phyloP scores from a whole-genome alignment of 37 sponge, comb jelly and placozoan species.

The Eunapius fragilis region DNA sequence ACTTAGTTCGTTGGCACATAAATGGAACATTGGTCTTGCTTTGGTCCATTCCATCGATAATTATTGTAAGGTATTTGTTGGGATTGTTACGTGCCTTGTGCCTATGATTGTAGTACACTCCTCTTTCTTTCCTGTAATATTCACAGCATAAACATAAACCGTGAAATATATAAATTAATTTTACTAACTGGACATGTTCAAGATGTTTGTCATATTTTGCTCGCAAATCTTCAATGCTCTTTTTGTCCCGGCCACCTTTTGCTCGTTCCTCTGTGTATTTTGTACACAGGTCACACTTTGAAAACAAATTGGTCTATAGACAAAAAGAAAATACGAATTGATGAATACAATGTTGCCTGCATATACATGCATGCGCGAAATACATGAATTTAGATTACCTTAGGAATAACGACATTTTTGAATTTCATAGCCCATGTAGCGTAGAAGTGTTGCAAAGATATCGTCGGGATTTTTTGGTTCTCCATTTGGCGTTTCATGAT shows the following conservation, averaged over 20 bases:
- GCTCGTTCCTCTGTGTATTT: constrained; percentile 29
- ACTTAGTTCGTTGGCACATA: constrained; percentile 17
- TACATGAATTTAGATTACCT: constrained; percentile 20
- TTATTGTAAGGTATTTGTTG: constrained; percentile 52
- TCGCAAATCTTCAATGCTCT: background rate
- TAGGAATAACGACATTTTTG: constrained; percentile 47
- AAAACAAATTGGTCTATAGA: constrained; percentile 41
- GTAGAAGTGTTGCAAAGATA: constrained; percentile 44
- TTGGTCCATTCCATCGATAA: constrained; percentile 77
- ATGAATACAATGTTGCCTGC: background rate
- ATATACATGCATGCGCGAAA: background rate
- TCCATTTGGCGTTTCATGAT: constrained; percentile 20
- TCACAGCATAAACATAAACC: background rate
- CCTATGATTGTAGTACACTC: constrained; percentile 55
- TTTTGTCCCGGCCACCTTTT: constrained; percentile 29
- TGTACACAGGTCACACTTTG: constrained; percentile 57
- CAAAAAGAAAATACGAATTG: constrained; percentile 1
- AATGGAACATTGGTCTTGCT: constrained; percentile 51
- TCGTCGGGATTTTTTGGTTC: constrained; percentile 20
- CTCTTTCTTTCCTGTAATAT: constrained; percentile 32
- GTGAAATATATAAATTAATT: background rate
- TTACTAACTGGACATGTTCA: constrained; percentile 45
- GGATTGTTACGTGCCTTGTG: constrained; percentile 54
- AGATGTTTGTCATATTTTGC: constrained; percentile 33
- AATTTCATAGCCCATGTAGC: constrained; percentile 33